A percentile compares a stretch with the other conserved stretches of the same genome.
phyloP scores from a whole-genome alignment of 2,113 vertebrate species.

The Engraulis encrasicolus region DNA sequence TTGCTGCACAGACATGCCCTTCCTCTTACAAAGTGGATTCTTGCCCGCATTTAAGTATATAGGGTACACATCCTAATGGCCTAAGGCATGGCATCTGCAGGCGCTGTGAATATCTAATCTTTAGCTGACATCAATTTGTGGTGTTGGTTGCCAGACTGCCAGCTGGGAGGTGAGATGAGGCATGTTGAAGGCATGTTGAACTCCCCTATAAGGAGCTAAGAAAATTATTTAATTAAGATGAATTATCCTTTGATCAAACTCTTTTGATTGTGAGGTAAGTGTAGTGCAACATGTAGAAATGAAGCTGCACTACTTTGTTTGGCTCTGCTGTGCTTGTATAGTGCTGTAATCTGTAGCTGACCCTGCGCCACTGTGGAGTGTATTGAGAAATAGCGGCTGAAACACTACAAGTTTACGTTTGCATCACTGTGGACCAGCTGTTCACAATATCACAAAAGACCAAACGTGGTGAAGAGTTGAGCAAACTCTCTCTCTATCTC shows the following conservation, averaged over 20 bases:
- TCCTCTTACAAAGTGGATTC: not conserved
- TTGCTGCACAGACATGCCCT: not conserved
- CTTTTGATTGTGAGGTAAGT: not conserved
- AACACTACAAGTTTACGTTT: not conserved
- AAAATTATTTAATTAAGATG: too few relatives aligned
- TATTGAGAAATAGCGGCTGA: not conserved
- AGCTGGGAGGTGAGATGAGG: not conserved
- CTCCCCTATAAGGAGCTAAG: not conserved
- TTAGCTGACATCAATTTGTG: conserved; percentile 4
- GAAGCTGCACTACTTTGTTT: too few relatives aligned
- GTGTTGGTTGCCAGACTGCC: not conserved
- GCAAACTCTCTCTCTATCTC: not conserved
- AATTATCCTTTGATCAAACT: not conserved
- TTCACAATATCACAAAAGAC: not conserved
- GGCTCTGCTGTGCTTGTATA: too few relatives aligned
- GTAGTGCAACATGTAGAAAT: too few relatives aligned
- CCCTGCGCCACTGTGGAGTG: not conserved
- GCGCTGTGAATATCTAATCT: not conserved
- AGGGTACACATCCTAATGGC: not conserved
- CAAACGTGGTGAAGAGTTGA: not conserved
- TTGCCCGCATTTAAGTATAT: too few relatives aligned
- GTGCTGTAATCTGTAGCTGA: too few relatives aligned
- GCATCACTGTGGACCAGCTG: not conserved
- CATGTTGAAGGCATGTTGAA: too few relatives aligned
- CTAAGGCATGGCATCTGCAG: not conserved